Evolutionary conservation across 2,888 invertebrate species (phyloP), one percentile per base, ranked within the genome.

Genomic region (Pheosia tremula): DNA sequence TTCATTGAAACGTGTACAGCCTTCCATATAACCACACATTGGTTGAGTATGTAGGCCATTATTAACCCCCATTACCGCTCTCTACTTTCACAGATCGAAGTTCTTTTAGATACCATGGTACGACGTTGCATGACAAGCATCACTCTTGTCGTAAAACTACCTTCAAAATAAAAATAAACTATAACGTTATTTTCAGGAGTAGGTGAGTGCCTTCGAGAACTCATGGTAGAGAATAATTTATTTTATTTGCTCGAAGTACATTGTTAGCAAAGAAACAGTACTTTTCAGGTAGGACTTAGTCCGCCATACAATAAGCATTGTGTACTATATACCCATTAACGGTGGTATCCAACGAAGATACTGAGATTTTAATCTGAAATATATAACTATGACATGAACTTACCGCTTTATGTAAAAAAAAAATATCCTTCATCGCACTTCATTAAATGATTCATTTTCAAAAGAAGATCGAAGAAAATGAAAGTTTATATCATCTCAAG

Each of bases 211-310:
- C 47, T 36, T 55, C 53, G 53, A 62, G 56, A 63, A 60, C 24
- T 58, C 11, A 8, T 61, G 24, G 57, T 64, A 71, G 0, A n/a
- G n/a, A 41, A 55, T 61, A 60, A 59, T 69, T 74, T 71, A 68
- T 72, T 79, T 75, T 81, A 74, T 77, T 79, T 73, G 73, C 68
- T 63, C 47, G 56, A 57, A 62, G 68, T 63, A 70, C 67, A 9
- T 43, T 43, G 68, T 75, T 70, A 73, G 69, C 69, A 58, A 68
- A 64, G 62, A 63, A 64, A 66, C 54, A 57, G 67, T 58, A 59
- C 58, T 54, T 58, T 59, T 58, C 58, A 41, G 52, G 60, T 63
- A 41, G 58, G 47, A 43, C 11, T 58, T 24, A 24, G 24, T 24
- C 24, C 24, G 24, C 24, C 24, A 24, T 24, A 24, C 24, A 24